Evolutionary conservation across 2,797 vertebrate species (phyloP).

Genomic region (Karalla daura): DNA sequence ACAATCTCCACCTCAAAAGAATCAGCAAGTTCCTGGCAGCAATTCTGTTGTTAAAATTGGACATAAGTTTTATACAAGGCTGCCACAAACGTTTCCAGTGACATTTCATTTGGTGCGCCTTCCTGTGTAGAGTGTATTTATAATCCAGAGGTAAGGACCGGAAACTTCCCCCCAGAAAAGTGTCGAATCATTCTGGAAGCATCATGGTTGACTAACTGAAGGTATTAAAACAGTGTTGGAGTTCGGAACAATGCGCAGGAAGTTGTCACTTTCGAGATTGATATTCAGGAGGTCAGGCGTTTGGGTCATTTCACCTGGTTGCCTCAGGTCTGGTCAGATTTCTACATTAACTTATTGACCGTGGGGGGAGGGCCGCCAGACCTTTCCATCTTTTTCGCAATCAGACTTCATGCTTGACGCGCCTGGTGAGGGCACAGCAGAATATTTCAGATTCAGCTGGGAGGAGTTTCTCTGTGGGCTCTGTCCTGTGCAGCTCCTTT

Average conservation of each 20-base stretch:
- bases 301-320: slow-evolving; percentile 21
- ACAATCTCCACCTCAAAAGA: background rate
- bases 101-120: background rate
- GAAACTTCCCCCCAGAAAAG: slow-evolving; percentile 3
- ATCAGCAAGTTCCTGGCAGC: background rate
- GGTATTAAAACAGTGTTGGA: slow-evolving; percentile 7
- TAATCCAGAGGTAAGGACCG: slow-evolving; percentile 1
- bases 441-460: slow-evolving; percentile 44
- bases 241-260: slow-evolving; percentile 7
- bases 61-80: no score
- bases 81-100: background rate
- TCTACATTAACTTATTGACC: slow-evolving; percentile 47
- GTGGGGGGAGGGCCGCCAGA: slow-evolving; percentile 28
- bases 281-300: slow-evolving; percentile 21
- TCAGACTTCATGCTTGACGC: slow-evolving; percentile 37
- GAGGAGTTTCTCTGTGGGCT: slow-evolving; percentile 12
- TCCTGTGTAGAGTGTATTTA: slow-evolving; percentile 11
- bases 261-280: slow-evolving; percentile 16
- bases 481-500: slow-evolving; percentile 5
- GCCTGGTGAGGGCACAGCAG: slow-evolving; percentile 17
- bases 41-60: background rate
- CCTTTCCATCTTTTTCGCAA: slow-evolving; percentile 43
- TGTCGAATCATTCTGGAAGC: slow-evolving; percentile 5
- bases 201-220: background rate
- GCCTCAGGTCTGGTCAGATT: slow-evolving; percentile 33